A percentile compares a stretch with the other conserved stretches of the same genome.
Evolutionary conservation across 2,113 vertebrate genomes (phyloP).

Genomic region (Pelusios castaneus): DNA sequence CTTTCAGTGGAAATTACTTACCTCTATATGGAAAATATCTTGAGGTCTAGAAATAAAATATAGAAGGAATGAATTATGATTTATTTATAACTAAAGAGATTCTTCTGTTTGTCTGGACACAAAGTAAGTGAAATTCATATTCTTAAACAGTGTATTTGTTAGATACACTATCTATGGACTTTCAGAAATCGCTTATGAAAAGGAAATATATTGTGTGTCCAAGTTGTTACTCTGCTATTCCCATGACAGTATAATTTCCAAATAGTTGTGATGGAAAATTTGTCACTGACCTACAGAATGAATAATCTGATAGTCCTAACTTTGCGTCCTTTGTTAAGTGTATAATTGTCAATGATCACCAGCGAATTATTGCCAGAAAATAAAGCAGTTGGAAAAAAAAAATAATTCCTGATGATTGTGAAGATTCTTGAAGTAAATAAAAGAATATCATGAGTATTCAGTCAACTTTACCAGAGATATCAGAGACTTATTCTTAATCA

Average conservation of each 20-base stretch:
- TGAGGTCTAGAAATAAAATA: neutral
- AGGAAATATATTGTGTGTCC: conserved; percentile 5
- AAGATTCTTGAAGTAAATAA: conserved; percentile 49
- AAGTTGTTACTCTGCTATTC: conserved; percentile 40
- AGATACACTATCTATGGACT: conserved; percentile 32
- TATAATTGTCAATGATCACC: conserved; percentile 46
- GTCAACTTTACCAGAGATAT: neutral
- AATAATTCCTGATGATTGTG: conserved; percentile 44
- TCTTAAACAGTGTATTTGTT: conserved; percentile 43
- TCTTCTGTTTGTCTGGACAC: neutral
- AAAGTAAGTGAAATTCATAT: conserved; percentile 33
- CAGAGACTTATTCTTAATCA: too few species aligned
- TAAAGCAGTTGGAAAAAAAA: conserved; percentile 34
- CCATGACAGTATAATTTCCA: conserved; percentile 53
- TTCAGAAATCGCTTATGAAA: conserved; percentile 41
- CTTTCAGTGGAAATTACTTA: neutral
- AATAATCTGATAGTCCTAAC: conserved; percentile 42
- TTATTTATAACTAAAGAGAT: conserved; percentile 23
- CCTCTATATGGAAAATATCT: neutral
- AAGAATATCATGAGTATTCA: conserved; percentile 11
- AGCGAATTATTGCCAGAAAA: conserved; percentile 25
- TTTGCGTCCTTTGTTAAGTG: conserved; percentile 6
- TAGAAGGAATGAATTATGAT: neutral
- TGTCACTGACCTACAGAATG: conserved; percentile 52
- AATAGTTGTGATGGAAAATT: conserved; percentile 36